Percentiles rank a stretch among this genome's conserved stretches.
Conservation (phyloP, 2,888 invertebrate genomes). For the Mesoligia furuncula region DNA sequence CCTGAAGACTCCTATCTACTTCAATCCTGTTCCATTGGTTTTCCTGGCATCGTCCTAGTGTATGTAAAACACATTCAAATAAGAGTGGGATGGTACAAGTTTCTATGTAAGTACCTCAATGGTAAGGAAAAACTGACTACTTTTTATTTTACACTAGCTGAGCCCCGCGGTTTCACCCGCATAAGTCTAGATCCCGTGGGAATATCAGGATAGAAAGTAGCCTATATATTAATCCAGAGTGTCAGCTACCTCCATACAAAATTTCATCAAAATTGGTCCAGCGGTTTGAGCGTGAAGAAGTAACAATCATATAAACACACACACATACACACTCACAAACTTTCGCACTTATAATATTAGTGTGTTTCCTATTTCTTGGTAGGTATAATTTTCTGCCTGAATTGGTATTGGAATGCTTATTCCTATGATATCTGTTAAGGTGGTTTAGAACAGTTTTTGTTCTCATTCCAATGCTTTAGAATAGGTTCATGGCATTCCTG, state of each 20-base stretch:
- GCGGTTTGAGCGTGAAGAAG: too few species aligned
- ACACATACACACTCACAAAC: too few species aligned
- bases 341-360: too few species aligned
- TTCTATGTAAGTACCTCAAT: constrained; percentile 44
- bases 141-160: constrained; percentile 32
- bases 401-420: constrained; percentile 37
- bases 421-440: constrained; percentile 43
- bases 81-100: constrained; percentile 70
- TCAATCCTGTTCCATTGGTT: constrained; percentile 78
- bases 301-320: too few species aligned
- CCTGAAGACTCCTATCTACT: constrained; percentile 75
- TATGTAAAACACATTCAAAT: constrained; percentile 85
- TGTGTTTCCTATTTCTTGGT: constrained; percentile 2
- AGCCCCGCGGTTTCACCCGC: too few species aligned
- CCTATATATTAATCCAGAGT: too few species aligned
- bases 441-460: constrained; percentile 3
- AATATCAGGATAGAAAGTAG: too few species aligned
- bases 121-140: constrained; percentile 37
- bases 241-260: too few species aligned
- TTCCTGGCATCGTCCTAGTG: constrained; percentile 75
- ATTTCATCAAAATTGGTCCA: too few species aligned
- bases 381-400: constrained; percentile 17
- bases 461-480: constrained; percentile 6
- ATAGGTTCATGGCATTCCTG: constrained; percentile 11
- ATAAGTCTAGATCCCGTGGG: too few species aligned